A percentile compares a stretch with the other conserved stretches of the same genome.
These are phyloP conservation scores for Octonoba sinensis DNA, from an alignment of 2,888 invertebrate genomes.

Conservation along the genomic window DNA sequence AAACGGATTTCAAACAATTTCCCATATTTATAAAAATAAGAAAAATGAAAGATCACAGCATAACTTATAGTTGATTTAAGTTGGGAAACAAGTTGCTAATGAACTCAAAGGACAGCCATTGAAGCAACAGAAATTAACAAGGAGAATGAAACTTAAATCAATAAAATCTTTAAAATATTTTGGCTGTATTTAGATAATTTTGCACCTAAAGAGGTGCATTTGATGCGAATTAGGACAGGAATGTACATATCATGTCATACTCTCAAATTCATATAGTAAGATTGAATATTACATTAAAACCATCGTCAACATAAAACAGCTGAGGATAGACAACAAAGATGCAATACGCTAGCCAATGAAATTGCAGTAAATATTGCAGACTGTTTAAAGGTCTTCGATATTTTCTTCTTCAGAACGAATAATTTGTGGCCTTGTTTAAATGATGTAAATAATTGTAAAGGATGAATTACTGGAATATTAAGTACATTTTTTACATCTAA, in stretches of 20 bases:
- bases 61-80: neutral
- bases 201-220: constrained; percentile 29
- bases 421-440: no score
- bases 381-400: constrained; percentile 27
- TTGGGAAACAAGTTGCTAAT: neutral
- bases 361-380: constrained; percentile 60
- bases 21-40: constrained; percentile 69
- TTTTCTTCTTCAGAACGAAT: constrained; percentile 33
- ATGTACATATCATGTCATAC: constrained; percentile 38
- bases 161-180: no score
- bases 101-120: constrained; percentile 18
- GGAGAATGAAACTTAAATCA: constrained; percentile 14
- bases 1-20: constrained; percentile 72
- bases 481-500: neutral
- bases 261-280: constrained; percentile 11
- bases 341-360: constrained; percentile 56
- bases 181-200: neutral
- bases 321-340: constrained; percentile 64
- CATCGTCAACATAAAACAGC: constrained; percentile 60
- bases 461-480: neutral
- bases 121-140: constrained; percentile 33
- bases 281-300: constrained; percentile 34
- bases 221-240: constrained; percentile 4
- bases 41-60: constrained; percentile 27
- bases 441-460: no score